These are phyloP conservation scores for Drosophila kohkoa DNA, from an alignment of 1,140 invertebrate genomes.

Conservation along the genomic window DNA sequence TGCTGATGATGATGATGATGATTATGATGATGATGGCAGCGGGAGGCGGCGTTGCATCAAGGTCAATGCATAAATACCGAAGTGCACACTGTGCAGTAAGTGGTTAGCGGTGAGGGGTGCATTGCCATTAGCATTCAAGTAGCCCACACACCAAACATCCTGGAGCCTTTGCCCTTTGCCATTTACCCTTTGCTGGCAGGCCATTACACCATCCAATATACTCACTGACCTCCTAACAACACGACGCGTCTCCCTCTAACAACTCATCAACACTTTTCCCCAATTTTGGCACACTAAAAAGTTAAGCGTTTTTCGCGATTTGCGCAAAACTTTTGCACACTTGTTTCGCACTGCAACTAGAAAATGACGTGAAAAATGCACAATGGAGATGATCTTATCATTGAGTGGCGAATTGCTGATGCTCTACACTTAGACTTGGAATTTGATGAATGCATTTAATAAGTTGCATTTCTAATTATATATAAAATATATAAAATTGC, in stretches of 20 bases:
- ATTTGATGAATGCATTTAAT: no score
- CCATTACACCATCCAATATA: not conserved
- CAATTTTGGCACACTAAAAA: slow-evolving; percentile 27
- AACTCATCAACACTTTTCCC: slow-evolving; percentile 39
- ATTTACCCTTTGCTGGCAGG: not conserved
- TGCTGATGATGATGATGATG: not conserved
- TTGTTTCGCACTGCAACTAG: slow-evolving; percentile 22
- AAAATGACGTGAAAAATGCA: not conserved
- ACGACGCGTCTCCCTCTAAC: slow-evolving; percentile 5
- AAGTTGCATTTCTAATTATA: no score
- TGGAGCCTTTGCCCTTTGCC: not conserved
- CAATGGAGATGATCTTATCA: not conserved
- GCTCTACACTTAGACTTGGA: not conserved
- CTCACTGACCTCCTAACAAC: not conserved
- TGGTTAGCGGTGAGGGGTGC: not conserved
- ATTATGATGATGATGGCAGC: not conserved
- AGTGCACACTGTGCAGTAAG: not conserved
- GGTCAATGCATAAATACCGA: slow-evolving; percentile 7
- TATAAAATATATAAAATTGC: no score
- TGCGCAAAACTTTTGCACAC: slow-evolving; percentile 35
- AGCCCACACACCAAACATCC: not conserved
- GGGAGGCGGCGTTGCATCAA: slow-evolving; percentile 1
- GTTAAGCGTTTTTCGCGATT: slow-evolving; percentile 45
- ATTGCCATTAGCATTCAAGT: slow-evolving; percentile 11
- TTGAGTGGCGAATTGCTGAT: not conserved